Conservation (phyloP, 2,888 invertebrate genomes). For the Polia nebulosa region DNA sequence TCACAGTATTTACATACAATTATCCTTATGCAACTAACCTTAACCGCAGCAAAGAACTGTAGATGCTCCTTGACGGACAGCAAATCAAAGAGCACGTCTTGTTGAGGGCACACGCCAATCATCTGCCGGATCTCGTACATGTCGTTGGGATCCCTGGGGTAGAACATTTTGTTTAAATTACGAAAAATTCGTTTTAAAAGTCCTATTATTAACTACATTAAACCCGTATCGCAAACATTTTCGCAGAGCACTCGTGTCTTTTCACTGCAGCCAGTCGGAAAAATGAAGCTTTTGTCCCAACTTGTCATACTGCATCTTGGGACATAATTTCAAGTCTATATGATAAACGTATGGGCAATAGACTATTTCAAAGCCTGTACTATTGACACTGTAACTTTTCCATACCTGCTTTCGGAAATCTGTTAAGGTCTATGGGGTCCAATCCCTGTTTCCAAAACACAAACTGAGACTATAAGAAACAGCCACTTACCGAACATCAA, state of each 20-base stretch:
- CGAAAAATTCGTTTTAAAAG: fast-evolving
- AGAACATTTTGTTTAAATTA: neutral
- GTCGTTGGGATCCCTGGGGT: slow-evolving; percentile 92
- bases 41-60: slow-evolving; percentile 95
- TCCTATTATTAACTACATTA: too few relatives aligned
- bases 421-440: too few relatives aligned
- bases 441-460: too few relatives aligned
- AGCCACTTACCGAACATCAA: slow-evolving; percentile 92
- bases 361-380: too few relatives aligned
- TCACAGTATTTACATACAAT: neutral
- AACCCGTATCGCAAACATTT: neutral
- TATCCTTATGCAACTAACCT: slow-evolving; percentile 86
- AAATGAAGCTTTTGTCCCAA: too few relatives aligned
- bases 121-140: slow-evolving; percentile 95
- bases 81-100: slow-evolving; percentile 95
- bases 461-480: too few relatives aligned
- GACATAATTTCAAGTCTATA: too few relatives aligned
- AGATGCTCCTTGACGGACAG: slow-evolving; percentile 95
- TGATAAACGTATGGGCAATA: too few relatives aligned
- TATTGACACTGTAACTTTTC: too few relatives aligned
- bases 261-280: too few relatives aligned
- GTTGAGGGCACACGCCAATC: slow-evolving; percentile 97
- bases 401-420: too few relatives aligned
- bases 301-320: too few relatives aligned
- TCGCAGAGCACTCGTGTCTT: neutral